Evolutionary conservation across 2,888 invertebrate species (phyloP).

Genomic region (Eristalis tenax): DNA sequence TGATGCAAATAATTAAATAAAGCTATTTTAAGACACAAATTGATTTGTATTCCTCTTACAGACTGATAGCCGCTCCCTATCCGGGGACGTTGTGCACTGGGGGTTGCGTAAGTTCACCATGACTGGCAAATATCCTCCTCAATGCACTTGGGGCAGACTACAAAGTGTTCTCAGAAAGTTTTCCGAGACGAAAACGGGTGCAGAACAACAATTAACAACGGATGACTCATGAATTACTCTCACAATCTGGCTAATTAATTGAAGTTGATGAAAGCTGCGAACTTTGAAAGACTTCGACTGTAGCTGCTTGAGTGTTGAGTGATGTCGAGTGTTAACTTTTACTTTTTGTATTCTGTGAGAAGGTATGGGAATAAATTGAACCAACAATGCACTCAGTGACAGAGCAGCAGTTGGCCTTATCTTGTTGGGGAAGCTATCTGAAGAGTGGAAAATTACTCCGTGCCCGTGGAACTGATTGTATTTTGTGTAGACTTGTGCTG

Average conservation of each 20-base stretch:
- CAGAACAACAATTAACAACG: conserved; percentile 11
- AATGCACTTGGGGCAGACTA: background rate
- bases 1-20: background rate
- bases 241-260: conserved; percentile 16
- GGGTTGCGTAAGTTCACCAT: background rate
- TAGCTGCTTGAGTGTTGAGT: background rate
- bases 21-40: background rate
- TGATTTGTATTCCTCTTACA: background rate
- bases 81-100: background rate
- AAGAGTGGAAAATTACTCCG: background rate
- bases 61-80: background rate
- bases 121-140: conserved; percentile 2
- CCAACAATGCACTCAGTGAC: background rate
- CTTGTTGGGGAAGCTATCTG: background rate
- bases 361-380: background rate
- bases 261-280: conserved; percentile 14
- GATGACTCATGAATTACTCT: conserved; percentile 22
- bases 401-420: background rate
- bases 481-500: background rate
- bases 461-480: background rate
- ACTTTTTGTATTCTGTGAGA: background rate
- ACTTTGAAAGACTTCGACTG: background rate
- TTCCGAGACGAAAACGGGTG: conserved; percentile 6
- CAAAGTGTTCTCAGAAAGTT: conserved; percentile 2
- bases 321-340: background rate